These are phyloP conservation scores for Melanocharis versteri DNA, from an alignment of 2,113 vertebrate species.

Conservation along the genomic window DNA sequence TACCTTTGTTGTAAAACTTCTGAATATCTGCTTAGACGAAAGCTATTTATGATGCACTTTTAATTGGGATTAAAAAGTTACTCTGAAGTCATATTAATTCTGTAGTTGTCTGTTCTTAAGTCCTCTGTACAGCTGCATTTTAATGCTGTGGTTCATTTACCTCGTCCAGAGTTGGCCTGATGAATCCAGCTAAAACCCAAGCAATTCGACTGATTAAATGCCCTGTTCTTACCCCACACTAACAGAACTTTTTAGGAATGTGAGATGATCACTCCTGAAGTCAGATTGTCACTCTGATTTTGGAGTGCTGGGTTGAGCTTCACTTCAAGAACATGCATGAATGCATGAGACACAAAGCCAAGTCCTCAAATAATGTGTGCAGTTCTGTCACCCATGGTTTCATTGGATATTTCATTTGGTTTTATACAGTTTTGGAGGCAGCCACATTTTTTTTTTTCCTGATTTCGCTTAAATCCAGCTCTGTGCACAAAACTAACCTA, in stretches of 20 bases:
- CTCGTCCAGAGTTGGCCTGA: background rate
- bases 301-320: background rate
- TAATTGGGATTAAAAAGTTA: background rate
- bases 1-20: constrained; percentile 1
- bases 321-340: background rate
- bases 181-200: background rate
- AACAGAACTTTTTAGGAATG: background rate
- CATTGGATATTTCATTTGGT: background rate
- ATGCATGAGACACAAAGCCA: background rate
- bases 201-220: background rate
- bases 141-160: background rate
- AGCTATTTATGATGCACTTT: background rate
- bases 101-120: background rate
- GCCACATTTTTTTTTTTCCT: background rate
- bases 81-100: background rate
- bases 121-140: background rate
- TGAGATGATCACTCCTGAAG: background rate
- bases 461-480: background rate
- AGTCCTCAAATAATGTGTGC: background rate
- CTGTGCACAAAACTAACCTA: background rate
- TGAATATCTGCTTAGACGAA: background rate
- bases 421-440: background rate
- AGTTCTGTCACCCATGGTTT: background rate
- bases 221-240: background rate
- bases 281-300: background rate